A percentile compares a stretch with the other conserved stretches of the same genome.
These are phyloP conservation scores for Sapayoa aenigma DNA, from an alignment of 2,113 vertebrate genomes.

Conservation along the genomic window DNA sequence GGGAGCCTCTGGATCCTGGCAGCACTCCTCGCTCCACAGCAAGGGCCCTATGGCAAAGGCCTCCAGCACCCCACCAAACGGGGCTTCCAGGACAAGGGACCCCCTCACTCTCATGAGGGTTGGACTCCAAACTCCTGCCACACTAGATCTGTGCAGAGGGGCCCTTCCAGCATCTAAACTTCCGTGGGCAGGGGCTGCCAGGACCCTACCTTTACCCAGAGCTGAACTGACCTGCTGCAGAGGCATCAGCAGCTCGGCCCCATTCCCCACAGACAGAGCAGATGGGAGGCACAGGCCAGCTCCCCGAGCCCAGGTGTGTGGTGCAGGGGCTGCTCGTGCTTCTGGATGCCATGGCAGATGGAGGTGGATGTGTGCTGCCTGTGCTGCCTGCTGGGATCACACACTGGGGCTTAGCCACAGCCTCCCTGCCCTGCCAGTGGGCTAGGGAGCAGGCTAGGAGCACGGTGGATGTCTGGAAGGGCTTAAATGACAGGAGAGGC, in stretches of 20 bases:
- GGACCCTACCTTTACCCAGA: background rate
- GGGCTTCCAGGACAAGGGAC: background rate
- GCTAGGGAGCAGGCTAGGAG: background rate
- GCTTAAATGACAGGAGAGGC: background rate
- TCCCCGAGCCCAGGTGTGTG: background rate
- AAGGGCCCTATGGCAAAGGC: background rate
- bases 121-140: background rate
- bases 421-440: background rate
- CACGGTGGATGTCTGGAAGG: background rate
- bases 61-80: background rate
- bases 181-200: background rate
- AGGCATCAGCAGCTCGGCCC: background rate
- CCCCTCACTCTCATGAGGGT: accelerated
- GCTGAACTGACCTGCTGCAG: background rate
- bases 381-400: background rate
- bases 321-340: background rate
- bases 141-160: accelerated
- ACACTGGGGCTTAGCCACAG: background rate
- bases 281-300: background rate
- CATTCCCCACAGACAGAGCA: background rate
- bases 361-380: background rate
- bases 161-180: background rate
- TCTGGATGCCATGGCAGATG: background rate
- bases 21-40: background rate
- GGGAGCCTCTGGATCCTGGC: background rate